phyloP scores from a whole-genome alignment of 2,888 invertebrate species.

The Dichetophora obliterata region DNA sequence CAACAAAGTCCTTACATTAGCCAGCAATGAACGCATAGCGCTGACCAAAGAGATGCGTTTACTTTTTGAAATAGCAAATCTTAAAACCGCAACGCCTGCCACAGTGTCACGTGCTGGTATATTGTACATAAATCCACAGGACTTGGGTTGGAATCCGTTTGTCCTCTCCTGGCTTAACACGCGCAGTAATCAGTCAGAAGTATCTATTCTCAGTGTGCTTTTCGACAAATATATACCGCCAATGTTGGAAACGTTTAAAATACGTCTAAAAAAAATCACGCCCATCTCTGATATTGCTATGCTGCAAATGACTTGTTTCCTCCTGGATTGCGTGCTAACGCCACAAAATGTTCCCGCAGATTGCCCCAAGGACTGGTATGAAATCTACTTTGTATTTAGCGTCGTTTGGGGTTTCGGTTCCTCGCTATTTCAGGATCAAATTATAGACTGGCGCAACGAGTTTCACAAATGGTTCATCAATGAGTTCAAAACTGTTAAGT shows the following conservation, averaged over 20 bases:
- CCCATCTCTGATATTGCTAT: slow-evolving; percentile 92
- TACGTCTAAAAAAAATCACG: slow-evolving; percentile 87
- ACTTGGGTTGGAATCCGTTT: slow-evolving; percentile 94
- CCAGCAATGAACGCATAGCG: slow-evolving; percentile 95
- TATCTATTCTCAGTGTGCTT: slow-evolving; percentile 84
- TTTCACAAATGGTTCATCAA: slow-evolving; percentile 96
- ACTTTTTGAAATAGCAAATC: slow-evolving; percentile 91
- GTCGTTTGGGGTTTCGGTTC: slow-evolving; percentile 96
- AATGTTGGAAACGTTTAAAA: slow-evolving; percentile 80
- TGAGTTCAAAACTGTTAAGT: slow-evolving; percentile 92
- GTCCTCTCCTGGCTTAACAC: slow-evolving; percentile 91
- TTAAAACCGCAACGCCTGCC: slow-evolving; percentile 94
- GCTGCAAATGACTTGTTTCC: slow-evolving; percentile 87
- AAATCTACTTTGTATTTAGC: slow-evolving; percentile 92
- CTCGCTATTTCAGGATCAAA: slow-evolving; percentile 89
- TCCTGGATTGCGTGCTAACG: slow-evolving; percentile 87
- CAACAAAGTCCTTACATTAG: slow-evolving; percentile 92
- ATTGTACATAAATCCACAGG: slow-evolving; percentile 92
- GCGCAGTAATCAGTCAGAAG: slow-evolving; percentile 79
- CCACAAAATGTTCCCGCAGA: slow-evolving; percentile 86
- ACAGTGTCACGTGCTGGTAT: slow-evolving; percentile 96
- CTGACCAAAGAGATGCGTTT: slow-evolving; percentile 89
- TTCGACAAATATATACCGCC: slow-evolving; percentile 95
- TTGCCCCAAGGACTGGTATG: slow-evolving; percentile 92
- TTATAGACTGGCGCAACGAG: slow-evolving; percentile 92